A percentile compares a stretch with the other conserved stretches of the same genome.
Evolutionary conservation across 2,113 vertebrate species (phyloP).

Genomic region (Pavo muticus): DNA sequence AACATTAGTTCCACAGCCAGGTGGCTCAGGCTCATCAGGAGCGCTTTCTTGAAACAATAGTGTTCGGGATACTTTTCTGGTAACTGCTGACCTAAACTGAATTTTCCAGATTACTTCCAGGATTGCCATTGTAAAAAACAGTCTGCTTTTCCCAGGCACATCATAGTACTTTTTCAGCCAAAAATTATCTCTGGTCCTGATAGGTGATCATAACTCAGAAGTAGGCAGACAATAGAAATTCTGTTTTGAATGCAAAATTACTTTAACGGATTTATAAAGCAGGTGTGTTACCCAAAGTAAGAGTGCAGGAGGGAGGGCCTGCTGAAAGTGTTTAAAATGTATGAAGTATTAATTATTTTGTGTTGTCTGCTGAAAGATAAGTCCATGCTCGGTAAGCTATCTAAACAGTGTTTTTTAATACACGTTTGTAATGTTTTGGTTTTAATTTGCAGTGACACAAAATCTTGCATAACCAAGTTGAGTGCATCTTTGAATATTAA

Average conservation of each 20-base stretch:
- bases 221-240: conserved; percentile 2
- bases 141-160: background rate
- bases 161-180: conserved; percentile 6
- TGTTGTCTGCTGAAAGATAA: conserved; percentile 6
- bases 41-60: background rate
- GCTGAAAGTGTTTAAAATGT: background rate
- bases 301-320: background rate
- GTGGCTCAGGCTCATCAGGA: background rate
- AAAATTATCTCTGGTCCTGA: conserved; percentile 7
- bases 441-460: conserved; percentile 39
- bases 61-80: background rate
- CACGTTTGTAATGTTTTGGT: background rate
- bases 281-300: conserved; percentile 1
- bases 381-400: background rate
- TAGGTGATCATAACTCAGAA: conserved; percentile 10
- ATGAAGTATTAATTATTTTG: background rate
- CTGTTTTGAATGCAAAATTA: conserved; percentile 1
- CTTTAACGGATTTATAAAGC: background rate
- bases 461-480: conserved; percentile 57
- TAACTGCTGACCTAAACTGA: background rate
- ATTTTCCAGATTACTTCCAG: conserved; percentile 21
- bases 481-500: conserved; percentile 70
- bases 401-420: background rate
- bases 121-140: background rate
- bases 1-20: background rate